Conservation (phyloP, 1,140 invertebrate species). For the Reticulitermes speratus region DNA sequence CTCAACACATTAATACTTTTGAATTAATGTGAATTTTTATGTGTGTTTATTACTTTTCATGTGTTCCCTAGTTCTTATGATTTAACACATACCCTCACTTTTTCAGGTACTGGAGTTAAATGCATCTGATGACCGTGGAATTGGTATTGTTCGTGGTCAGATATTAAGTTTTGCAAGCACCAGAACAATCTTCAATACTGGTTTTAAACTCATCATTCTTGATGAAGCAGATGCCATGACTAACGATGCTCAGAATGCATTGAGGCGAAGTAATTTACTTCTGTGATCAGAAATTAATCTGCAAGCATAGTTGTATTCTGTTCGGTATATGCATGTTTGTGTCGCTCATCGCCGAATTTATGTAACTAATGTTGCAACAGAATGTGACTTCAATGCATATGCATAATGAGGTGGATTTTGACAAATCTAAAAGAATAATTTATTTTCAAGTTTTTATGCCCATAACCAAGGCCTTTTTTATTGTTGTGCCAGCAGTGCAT, state of each 20-base stretch:
- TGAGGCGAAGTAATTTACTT: constrained; percentile 81
- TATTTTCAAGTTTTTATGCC: too few species aligned
- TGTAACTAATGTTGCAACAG: neutral
- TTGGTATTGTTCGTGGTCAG: constrained; percentile 91
- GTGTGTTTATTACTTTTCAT: too few species aligned
- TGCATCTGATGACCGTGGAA: constrained; percentile 98
- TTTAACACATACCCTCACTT: neutral
- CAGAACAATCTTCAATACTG: constrained; percentile 90
- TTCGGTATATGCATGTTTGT: too few species aligned
- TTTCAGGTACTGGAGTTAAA: constrained; percentile 86
- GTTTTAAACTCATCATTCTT: constrained; percentile 95
- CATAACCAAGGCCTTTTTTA: too few species aligned
- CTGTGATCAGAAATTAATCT: neutral
- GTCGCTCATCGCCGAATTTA: too few species aligned
- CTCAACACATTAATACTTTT: too few species aligned
- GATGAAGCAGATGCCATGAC: constrained; percentile 99
- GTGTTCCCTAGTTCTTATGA: too few species aligned
- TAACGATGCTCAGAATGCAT: constrained; percentile 97
- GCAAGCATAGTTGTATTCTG: neutral
- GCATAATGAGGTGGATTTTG: too few species aligned
- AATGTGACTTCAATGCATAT: neutral
- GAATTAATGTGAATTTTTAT: too few species aligned
- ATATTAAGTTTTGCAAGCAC: constrained; percentile 98
- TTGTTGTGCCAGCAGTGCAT: too few species aligned
- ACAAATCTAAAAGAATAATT: too few species aligned